Base-by-base conservation (phyloP, 2,888 invertebrate species). In the Auanema sp. region DNA sequence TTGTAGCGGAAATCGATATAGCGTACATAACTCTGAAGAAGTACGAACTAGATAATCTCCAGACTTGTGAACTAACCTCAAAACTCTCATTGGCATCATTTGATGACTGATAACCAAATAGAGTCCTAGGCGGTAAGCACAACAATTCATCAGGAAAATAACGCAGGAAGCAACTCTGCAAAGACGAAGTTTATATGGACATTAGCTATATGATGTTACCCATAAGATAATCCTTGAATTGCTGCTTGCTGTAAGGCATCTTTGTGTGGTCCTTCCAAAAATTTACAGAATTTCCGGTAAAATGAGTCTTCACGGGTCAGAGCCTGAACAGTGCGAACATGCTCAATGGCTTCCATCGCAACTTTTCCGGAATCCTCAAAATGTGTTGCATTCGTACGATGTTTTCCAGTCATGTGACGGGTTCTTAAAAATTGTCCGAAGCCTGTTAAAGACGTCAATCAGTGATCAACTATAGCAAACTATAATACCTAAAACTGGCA, bases 381-480 rank as follows among this genome's bases (percentile, higher is more conserved):
- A 1, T 86, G 83, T 33, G 81, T 82, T 0, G 85, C 84, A 76
- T 87, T 87, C 58, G 85, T 83, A 25, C 84, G 84, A 61, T 86
- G 85, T 43, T 85, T 84, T 40, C 86, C 86, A 14, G 71, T 64
- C 55, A 72, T 67, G n/a, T 69, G 60, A 18, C 72, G 65, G 21
- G 69, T 71, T 44, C 75, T 60, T 33, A 75, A 64, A 25, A 65
- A 68, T 50, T 72, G 72, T 41, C 72, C 75, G 43, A 75, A 62
- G 0, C 68, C 71, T 42, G 70, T 58, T 53, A 85, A 71, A 6
- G 86, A 47, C 4, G n/a, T 43, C 11, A 47, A 18, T 47, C 3
- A 18, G 47, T 16, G 10, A 21, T 16, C 4, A 18, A 16, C 3
- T 16, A 3, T 5, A 23, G 23, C 3, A 24, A 5, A 16, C 10